These are phyloP conservation scores for Salminus brasiliensis DNA, from an alignment of 2,113 vertebrate genomes.

Conservation along the genomic window DNA sequence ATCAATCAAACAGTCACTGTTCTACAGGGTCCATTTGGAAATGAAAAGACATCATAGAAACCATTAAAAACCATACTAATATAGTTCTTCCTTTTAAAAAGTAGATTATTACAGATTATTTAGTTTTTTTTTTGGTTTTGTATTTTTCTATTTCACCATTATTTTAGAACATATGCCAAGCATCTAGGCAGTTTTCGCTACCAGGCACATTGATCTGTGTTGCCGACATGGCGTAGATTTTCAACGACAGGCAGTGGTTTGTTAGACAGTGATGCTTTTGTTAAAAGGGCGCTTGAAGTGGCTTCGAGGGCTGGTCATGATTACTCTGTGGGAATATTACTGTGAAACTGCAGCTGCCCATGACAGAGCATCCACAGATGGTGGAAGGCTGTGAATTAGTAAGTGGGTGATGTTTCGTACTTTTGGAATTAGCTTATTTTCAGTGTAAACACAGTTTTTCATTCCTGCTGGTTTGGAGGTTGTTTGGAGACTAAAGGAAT, in stretches of 20 bases:
- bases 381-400: neutral
- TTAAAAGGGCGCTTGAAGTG: neutral
- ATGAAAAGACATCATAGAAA: too few species aligned
- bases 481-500: slow-evolving; percentile 5
- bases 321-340: neutral
- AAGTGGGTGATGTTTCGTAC: neutral
- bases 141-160: neutral
- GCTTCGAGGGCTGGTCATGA: slow-evolving; percentile 5
- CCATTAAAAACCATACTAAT: neutral
- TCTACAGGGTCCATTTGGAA: too few species aligned
- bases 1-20: neutral
- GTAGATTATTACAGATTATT: too few species aligned
- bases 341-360: neutral
- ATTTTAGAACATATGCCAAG: neutral
- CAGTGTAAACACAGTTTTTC: slow-evolving; percentile 10
- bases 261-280: slow-evolving; percentile 10
- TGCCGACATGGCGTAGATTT: neutral
- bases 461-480: slow-evolving; percentile 23
- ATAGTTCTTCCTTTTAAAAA: neutral
- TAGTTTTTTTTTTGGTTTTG: neutral
- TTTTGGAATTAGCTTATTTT: neutral
- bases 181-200: neutral
- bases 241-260: neutral
- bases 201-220: neutral
- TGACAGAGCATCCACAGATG: neutral